Evolutionary conservation across 2,113 vertebrate genomes (phyloP).

Genomic region (Pao palembangensis): DNA sequence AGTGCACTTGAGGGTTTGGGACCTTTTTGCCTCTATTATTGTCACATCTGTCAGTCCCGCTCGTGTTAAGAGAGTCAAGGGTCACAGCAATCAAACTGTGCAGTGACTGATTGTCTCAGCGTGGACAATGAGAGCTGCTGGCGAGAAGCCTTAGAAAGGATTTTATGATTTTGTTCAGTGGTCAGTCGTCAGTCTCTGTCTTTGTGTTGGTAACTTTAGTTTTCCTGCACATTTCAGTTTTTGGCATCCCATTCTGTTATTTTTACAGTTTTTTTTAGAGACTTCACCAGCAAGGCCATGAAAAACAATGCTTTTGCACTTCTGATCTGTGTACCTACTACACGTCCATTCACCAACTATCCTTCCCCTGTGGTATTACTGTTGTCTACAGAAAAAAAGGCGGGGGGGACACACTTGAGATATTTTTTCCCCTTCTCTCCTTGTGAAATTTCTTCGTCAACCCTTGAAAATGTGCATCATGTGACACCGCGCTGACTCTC

Average conservation of each 20-base stretch:
- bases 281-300: too few species aligned
- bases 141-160: conserved; percentile 29
- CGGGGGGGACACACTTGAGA: neutral
- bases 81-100: conserved; percentile 32
- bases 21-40: conserved; percentile 42
- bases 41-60: conserved; percentile 35
- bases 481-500: conserved; percentile 29
- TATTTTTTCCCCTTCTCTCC: neutral
- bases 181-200: too few species aligned
- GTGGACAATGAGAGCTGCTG: conserved; percentile 26
- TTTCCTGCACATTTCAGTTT: neutral
- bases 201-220: neutral
- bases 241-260: too few species aligned
- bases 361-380: neutral
- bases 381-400: neutral
- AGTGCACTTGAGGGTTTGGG: conserved; percentile 23
- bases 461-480: conserved; percentile 30
- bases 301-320: too few species aligned
- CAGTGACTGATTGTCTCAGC: conserved; percentile 42
- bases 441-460: conserved; percentile 30
- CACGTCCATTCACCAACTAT: too few species aligned
- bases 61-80: conserved; percentile 28
- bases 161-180: conserved; percentile 4
- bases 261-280: too few species aligned
- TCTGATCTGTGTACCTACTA: too few species aligned